A percentile compares a stretch with the other conserved stretches of the same genome.
phyloP scores from a whole-genome alignment of 2,797 vertebrate genomes.

The Chrosomus eos region DNA sequence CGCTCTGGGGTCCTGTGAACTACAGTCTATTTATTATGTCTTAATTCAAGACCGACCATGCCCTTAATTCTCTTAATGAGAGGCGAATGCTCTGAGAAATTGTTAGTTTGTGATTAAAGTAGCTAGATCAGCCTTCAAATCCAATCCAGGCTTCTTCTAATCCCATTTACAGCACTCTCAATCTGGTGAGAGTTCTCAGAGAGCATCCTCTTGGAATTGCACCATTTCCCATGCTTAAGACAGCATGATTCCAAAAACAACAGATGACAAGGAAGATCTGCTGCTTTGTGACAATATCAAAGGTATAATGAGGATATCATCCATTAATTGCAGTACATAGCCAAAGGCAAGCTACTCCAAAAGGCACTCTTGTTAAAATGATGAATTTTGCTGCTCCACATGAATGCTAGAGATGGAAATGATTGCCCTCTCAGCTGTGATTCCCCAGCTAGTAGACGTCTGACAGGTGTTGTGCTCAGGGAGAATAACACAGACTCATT shows the following conservation, averaged over 20 bases:
- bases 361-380: conserved; percentile 19
- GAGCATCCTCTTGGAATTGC: neutral
- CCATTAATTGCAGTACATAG: conserved; percentile 8
- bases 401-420: conserved; percentile 41
- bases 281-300: neutral
- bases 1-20: conserved; percentile 48
- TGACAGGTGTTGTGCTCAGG: conserved; percentile 51
- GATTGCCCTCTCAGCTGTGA: conserved; percentile 19
- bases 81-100: conserved; percentile 8
- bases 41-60: conserved; percentile 13
- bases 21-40: conserved; percentile 42
- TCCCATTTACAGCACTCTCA: conserved; percentile 19
- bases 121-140: conserved; percentile 26
- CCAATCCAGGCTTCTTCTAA: conserved; percentile 24
- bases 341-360: conserved; percentile 11
- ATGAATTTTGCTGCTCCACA: conserved; percentile 6
- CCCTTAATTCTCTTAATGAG: conserved; percentile 28
- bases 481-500: conserved; percentile 48
- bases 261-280: neutral
- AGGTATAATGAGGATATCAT: neutral
- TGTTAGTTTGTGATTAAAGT: conserved; percentile 16
- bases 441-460: conserved; percentile 30
- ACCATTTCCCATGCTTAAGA: conserved; percentile 4
- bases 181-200: conserved; percentile 24
- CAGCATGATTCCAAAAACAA: conserved; percentile 5